phyloP scores from a whole-genome alignment of 2,113 vertebrate genomes.

The Hemiscyllium ocellatum region DNA sequence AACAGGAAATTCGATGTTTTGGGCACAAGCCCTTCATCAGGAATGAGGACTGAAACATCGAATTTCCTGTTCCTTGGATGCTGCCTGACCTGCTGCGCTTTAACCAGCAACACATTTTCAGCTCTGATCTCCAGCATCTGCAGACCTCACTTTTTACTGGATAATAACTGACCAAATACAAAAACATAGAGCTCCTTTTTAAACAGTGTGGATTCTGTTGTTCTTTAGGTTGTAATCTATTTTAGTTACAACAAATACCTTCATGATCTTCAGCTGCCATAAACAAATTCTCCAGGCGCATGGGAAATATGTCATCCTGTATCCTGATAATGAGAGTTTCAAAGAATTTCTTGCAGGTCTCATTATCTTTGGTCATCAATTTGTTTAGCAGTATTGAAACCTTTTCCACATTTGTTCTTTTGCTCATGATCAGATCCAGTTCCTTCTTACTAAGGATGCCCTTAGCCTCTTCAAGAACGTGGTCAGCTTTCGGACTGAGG shows the following conservation, averaged over 20 bases:
- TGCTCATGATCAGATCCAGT: background rate
- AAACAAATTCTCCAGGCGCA: constrained; percentile 64
- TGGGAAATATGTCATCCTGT: constrained; percentile 59
- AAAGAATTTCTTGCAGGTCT: constrained; percentile 60
- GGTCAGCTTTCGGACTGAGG: constrained; percentile 45
- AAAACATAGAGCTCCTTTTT: background rate
- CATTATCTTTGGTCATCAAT: constrained; percentile 44
- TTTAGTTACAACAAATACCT: background rate
- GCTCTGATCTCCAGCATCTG: too few relatives aligned
- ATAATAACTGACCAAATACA: background rate
- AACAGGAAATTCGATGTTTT: too few relatives aligned
- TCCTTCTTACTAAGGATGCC: constrained; percentile 43
- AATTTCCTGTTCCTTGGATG: too few relatives aligned
- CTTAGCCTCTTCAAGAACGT: constrained; percentile 44
- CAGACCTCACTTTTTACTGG: too few relatives aligned
- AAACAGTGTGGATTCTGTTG: too few relatives aligned
- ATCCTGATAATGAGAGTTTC: constrained; percentile 54
- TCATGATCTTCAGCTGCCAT: constrained; percentile 54
- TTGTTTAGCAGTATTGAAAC: constrained; percentile 48
- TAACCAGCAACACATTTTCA: too few relatives aligned
- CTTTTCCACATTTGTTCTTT: background rate
- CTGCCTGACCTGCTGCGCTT: too few relatives aligned
- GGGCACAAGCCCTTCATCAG: too few relatives aligned
- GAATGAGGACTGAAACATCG: too few relatives aligned
- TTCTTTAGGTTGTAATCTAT: background rate